Percentiles rank a stretch among this genome's conserved stretches.
These are phyloP conservation scores for Ciconia nigra DNA, from an alignment of 2,797 vertebrate genomes.

Conservation along the genomic window DNA sequence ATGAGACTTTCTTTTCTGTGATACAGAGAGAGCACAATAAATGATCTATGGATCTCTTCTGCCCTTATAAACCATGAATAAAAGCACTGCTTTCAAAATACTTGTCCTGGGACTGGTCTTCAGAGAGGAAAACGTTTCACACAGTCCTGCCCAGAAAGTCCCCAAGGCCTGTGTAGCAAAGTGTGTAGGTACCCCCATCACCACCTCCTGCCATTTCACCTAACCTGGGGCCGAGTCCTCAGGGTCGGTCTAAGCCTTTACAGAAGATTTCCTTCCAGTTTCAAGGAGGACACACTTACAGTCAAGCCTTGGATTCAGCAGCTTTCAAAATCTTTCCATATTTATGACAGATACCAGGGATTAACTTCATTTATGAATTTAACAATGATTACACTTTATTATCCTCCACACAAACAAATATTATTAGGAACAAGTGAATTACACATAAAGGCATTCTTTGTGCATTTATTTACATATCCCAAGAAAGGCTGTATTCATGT, in stretches of 20 bases:
- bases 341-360: constrained; percentile 10
- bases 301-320: neutral
- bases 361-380: constrained; percentile 28
- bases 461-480: constrained; percentile 36
- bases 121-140: neutral
- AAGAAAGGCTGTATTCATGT: neutral
- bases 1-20: neutral
- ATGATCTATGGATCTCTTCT: neutral
- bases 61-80: neutral
- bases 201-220: neutral
- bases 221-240: fast-evolving
- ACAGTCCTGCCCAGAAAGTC: neutral
- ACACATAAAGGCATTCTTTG: neutral
- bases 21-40: neutral
- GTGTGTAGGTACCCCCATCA: fast-evolving
- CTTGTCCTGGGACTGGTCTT: neutral
- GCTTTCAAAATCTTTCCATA: neutral
- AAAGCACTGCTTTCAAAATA: neutral
- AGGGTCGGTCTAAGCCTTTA: neutral
- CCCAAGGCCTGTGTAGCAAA: neutral
- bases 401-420: constrained; percentile 53
- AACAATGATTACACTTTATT: constrained; percentile 51
- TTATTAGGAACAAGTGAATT: constrained; percentile 2
- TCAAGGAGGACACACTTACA: neutral
- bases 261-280: neutral